Evolutionary conservation across 1,140 invertebrate genomes (phyloP), one percentile per base, ranked within the genome.

Genomic region (Zaprionus inermis): DNA sequence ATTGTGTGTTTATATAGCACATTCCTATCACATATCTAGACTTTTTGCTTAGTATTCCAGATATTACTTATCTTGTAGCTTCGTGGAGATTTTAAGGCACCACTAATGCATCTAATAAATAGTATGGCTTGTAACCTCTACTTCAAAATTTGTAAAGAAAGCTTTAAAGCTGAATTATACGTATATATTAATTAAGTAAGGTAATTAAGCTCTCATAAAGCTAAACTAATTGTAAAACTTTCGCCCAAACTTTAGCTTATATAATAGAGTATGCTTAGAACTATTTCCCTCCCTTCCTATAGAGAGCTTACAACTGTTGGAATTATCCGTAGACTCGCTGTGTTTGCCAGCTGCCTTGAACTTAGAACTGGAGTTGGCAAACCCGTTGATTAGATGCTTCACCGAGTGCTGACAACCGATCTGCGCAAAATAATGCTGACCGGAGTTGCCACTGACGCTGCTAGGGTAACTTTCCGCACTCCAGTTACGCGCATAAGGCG

Each of bases 351-450:
- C 52, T 24, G 66, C 41, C 36, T 56, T 64, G 46, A 76, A 74
- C 38, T 65, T 66, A 3, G 56, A 73, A 16, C 44, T 64, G 49
- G 61, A 34, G 28, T 22, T 28, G 36, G 44, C 38, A 12, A 18
- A 11, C 2, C 24, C 61, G 18, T 64, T 44, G n/a, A 44, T 22
- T 12, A 72, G 69, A 64, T 76, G 80, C 52, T 78, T 86, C 30
- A 83, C 63, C 56, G 76, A 76, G 69, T 88, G 83, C 58, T 86
- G 82, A 44, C 80, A 89, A 64, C 68, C 84, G 82, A 89, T 84
- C 67, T 88, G 85, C 24, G 83, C 79, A 61, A 79, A 57, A 86
- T 86, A 89, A 80, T 86, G 81, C 64, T 49, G 44, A 4, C 44
- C 44, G 12, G n/a, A 32, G 30, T n/a, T n/a, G 14, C 36, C 36